Base-by-base conservation (phyloP, 1,140 invertebrate species). In the Bactericera cockerelli region DNA sequence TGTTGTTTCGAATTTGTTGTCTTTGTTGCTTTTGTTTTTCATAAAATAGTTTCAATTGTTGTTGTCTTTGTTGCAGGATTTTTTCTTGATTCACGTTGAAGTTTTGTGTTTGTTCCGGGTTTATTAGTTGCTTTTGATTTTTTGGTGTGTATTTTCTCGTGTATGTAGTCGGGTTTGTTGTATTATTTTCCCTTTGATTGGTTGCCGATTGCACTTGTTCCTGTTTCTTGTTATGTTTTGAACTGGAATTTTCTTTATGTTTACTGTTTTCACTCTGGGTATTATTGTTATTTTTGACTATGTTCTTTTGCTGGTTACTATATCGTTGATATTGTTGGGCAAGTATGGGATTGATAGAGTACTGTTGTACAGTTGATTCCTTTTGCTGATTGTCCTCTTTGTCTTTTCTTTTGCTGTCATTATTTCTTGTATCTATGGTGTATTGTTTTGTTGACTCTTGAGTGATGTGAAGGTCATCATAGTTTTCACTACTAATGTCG, bases 11-110 rank as follows among this genome's bases (percentile, higher is more conserved):
- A 49, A 49, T 49, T 4, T 10, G n/a, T 49, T 49, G 42, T 49
- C 42, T 49, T 49, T 49, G n/a, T 49, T 49, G 42, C 19, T 49
- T 49, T 49, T 49, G 42, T 49, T 49, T 49, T n/a, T 49, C 42
- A 49, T 49, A 49, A 49, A 49, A 49, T 49, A 10, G 42, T 49
- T 49, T 49, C 22, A 49, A 49, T 49, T 49, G 42, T 49, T 49
- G 42, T 49, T 49, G 42, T n/a, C 42, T 49, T 49, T 49, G 42
- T 49, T 49, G 42, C n/a, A 49, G 42, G n/a, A 49, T 22, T n/a
- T 49, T 49, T n/a, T 49, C 42, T n/a, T 49, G 42, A 49, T 49
- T 49, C 3, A 49, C 42, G 19, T 49, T 49, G 22, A 49, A 49
- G 22, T 49, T 49, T 8, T 49, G 42, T 6, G 22, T 4, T n/a